Evolutionary conservation across 2,113 vertebrate genomes (phyloP), one percentile per base, ranked within the genome.

Genomic region (Tragelaphus strepsiceros): DNA sequence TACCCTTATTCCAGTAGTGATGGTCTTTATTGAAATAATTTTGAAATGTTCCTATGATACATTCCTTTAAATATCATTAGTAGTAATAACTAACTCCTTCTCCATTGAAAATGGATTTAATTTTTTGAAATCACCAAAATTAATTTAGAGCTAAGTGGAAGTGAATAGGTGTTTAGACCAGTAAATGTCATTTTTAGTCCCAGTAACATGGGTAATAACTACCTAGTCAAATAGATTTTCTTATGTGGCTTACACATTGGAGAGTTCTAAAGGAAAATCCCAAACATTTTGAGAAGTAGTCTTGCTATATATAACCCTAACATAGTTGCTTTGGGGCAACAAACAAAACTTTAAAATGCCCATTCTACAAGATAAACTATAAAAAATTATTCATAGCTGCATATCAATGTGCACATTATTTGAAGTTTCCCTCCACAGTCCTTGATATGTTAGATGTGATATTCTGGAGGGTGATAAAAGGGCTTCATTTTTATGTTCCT

Each of bases 51-150:
- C 19, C 28, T 86, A 8, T 39, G 10, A 89, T 71, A 85, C 11
- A 74, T 96, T 81, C n/a, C 59, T 90, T 82, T 97, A 30, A 87
- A 51, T 94, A 28, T 83, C 39, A 2, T 86, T 88, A 92, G 22
- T 88, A 95, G 15, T 83, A 32, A 94, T 61, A 77, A 77, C 35
- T 71, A 84, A 21, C 39, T 88, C 88, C 92, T 92, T 83, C 43
- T 94, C 32, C 67, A 58, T 35, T 97, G 46, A 96, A 91, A 59
- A 86, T 82, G 21, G 21, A 62, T 83, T 94, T 93, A 67, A 59
- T n/a, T 96, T 92, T 97, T 94, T 81, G 28, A 92, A 97, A 30
- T 53, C 46, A 85, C 24, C 74, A 80, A 91, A 88, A 88, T 84
- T 88, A 77, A 53, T 80, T 96, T 86, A 89, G n/a, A 97, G 64